A percentile compares a stretch with the other conserved stretches of the same genome.
Conservation (phyloP, 2,113 vertebrate species). For the Rissa tridactyla region DNA sequence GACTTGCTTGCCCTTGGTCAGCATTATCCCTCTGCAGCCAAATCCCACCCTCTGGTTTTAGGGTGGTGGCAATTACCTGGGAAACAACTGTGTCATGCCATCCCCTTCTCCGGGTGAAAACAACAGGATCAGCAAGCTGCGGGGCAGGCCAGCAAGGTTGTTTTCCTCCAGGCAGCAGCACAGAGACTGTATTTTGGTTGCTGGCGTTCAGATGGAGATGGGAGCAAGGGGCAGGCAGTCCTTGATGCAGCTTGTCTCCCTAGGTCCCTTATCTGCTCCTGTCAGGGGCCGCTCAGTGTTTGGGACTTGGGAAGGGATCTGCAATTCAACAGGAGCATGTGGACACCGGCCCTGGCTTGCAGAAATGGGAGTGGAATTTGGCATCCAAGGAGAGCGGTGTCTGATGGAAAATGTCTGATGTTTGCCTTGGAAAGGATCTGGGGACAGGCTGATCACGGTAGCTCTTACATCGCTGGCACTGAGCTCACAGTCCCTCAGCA, state of each 20-base stretch:
- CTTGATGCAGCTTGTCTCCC: not conserved
- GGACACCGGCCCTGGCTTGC: conserved; percentile 30
- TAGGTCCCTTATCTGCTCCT: not conserved
- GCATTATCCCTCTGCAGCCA: not conserved
- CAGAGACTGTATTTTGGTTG: not conserved
- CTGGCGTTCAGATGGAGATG: not conserved
- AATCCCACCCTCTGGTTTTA: conserved; percentile 23
- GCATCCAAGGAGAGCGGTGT: not conserved
- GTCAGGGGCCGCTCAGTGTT: not conserved
- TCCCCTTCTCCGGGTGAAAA: not conserved
- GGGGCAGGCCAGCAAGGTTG: not conserved
- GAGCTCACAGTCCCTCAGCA: conserved; percentile 16
- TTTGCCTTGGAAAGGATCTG: conserved; percentile 50
- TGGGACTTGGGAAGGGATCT: not conserved
- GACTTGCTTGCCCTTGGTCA: conserved; percentile 47
- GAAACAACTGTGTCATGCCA: not conserved
- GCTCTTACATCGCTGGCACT: not conserved
- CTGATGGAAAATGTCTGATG: conserved; percentile 26
- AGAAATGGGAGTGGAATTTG: conserved; percentile 26
- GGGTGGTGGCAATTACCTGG: not conserved
- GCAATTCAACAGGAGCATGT: not conserved
- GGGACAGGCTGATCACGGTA: not conserved
- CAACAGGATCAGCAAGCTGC: conserved; percentile 3
- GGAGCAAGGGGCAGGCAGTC: not conserved
- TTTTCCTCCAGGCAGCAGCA: not conserved